phyloP scores from a whole-genome alignment of 1,140 invertebrate genomes.

The Apis laboriosa region DNA sequence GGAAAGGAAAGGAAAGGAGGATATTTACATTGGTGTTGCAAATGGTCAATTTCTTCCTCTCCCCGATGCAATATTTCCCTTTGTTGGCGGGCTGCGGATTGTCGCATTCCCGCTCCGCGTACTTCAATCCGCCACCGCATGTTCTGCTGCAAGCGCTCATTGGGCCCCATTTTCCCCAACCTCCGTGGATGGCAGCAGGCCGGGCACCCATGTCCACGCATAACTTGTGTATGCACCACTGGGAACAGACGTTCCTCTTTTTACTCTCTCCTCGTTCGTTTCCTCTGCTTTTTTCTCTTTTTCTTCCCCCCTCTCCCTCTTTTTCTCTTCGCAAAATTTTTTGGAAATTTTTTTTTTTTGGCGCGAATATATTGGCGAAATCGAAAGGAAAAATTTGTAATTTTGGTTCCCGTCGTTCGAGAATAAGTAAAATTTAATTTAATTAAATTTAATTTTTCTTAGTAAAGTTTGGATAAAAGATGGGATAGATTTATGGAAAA shows the following conservation, averaged over 20 bases:
- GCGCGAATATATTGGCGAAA: not conserved
- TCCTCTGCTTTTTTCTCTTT: too few species aligned
- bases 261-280: too few species aligned
- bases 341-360: not conserved
- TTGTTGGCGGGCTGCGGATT: conserved; percentile 83
- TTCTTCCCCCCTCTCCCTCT: too few species aligned
- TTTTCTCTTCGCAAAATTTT: not conserved
- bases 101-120: conserved; percentile 80
- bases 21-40: conserved; percentile 83
- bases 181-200: conserved; percentile 84
- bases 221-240: conserved; percentile 86
- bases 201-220: conserved; percentile 85
- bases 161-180: conserved; percentile 84
- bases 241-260: conserved; percentile 6
- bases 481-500: too few species aligned
- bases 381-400: too few species aligned
- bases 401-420: too few species aligned
- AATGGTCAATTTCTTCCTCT: conserved; percentile 80
- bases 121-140: conserved; percentile 84
- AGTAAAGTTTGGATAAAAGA: too few species aligned
- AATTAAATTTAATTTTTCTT: too few species aligned
- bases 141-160: conserved; percentile 83
- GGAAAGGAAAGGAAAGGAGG: not conserved
- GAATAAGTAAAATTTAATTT: too few species aligned
- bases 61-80: conserved; percentile 84